These are phyloP conservation scores for Halocynthia aurantium DNA, from an alignment of 23 tunicate genomes.

Conservation along the genomic window DNA sequence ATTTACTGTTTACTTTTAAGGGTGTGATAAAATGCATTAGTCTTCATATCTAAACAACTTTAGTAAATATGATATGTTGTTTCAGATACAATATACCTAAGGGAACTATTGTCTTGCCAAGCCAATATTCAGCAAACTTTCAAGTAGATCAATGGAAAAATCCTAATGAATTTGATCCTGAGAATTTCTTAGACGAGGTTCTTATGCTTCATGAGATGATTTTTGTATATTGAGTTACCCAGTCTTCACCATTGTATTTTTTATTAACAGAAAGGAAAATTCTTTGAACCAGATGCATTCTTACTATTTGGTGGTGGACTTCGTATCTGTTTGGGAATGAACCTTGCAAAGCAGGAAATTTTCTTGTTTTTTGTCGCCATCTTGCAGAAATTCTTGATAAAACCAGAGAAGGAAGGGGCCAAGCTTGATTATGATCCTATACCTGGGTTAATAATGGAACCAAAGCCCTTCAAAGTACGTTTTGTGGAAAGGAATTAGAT, in stretches of 20 bases:
- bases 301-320: slow-evolving; percentile 3
- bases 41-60: no score
- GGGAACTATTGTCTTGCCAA: background rate
- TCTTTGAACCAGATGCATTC: slow-evolving; percentile 6
- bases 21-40: background rate
- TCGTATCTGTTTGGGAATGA: background rate
- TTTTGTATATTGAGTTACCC: no score
- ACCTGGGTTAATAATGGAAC: background rate
- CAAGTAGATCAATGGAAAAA: slow-evolving; percentile 6
- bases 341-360: slow-evolving; percentile 5
- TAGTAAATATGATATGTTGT: background rate
- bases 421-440: background rate
- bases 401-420: background rate
- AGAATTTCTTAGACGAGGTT: slow-evolving; percentile 11
- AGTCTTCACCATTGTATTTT: background rate
- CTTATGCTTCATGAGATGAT: background rate
- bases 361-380: background rate
- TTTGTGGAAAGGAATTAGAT: background rate
- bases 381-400: background rate
- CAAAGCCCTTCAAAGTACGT: background rate
- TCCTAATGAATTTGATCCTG: slow-evolving; percentile 3
- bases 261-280: background rate
- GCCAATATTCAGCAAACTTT: background rate
- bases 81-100: background rate
- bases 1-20: no score